These are phyloP conservation scores for Phorcus lineatus DNA, from an alignment of 2,888 invertebrate genomes.

Conservation along the genomic window DNA sequence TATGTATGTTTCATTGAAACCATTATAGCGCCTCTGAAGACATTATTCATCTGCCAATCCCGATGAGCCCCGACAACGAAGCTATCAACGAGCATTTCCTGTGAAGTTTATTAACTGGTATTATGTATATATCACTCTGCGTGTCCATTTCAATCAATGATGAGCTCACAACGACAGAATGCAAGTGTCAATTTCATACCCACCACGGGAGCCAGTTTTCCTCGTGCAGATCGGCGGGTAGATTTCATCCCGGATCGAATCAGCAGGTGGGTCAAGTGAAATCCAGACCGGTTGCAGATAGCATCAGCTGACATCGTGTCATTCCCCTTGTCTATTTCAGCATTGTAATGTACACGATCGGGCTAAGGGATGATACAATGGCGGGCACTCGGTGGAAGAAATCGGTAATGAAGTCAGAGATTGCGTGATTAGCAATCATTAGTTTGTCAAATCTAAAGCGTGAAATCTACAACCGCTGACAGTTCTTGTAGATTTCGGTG, in stretches of 20 bases:
- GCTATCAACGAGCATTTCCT: too few relatives aligned
- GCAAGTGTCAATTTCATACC: too few relatives aligned
- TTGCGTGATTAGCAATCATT: conserved; percentile 11
- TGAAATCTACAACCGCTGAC: neutral
- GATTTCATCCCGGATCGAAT: neutral
- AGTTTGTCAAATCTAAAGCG: neutral
- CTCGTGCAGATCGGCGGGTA: neutral
- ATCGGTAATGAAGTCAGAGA: neutral
- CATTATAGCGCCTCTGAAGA: too few relatives aligned
- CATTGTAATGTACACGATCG: neutral
- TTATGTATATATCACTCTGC: too few relatives aligned
- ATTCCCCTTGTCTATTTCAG: neutral
- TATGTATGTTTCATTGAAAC: too few relatives aligned
- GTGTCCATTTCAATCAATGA: too few relatives aligned
- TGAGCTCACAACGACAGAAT: too few relatives aligned
- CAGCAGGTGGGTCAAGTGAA: conserved; percentile 1
- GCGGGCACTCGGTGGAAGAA: neutral
- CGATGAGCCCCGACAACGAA: too few relatives aligned
- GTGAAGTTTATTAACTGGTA: too few relatives aligned
- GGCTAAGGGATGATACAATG: neutral
- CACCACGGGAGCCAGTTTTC: too few relatives aligned
- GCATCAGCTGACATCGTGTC: conserved; percentile 13
- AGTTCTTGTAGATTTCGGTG: conserved; percentile 3
- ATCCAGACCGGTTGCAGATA: neutral
- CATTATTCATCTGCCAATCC: too few relatives aligned